Base-by-base conservation (phyloP, 2,888 invertebrate species). In the Pterobdella sp. region DNA sequence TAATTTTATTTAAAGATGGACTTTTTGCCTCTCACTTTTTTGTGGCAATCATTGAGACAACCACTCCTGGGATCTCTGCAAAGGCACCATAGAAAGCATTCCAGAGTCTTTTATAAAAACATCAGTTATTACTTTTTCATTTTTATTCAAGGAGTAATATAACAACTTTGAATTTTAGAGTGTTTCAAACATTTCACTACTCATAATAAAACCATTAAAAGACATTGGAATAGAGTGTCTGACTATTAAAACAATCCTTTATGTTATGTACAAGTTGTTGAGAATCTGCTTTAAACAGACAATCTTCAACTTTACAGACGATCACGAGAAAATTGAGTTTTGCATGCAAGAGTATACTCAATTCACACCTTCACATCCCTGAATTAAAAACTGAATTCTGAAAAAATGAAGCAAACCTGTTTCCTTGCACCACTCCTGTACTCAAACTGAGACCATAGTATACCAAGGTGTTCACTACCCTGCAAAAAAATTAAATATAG, bases 401-500 rank as follows among this genome's bases (percentile, higher is more conserved):
- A 42, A 42, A 42, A 42, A 42, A 14, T 42, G 10, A 42, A 42
- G 18, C 7, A 7, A 4, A 56, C 60, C 60, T 56, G 60, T 56
- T 56, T 18, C 60, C 60, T n/a, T 22, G 26, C 60, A 56, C 26
- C 3, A 22, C 60, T 26, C n/a, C 60, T 26, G 60, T 56, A 22
- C 60, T 56, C 60, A 56, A 22, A 56, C 18, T 26, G 3, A 56
- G 60, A 26, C 60, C 60, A 26, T 56, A 56, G 26, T 56, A 56
- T 3, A 56, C 60, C n/a, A n/a, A 22, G n/a, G 60, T 56, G 60
- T 56, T 56, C 60, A 56, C 60, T 26, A 22, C 7, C 60, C 60
- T 56, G 60, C 7, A 56, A 56, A 26, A 56, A 56, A 3, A 18
- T 22, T 22, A 56, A n/a, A n/a, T n/a, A n/a, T n/a, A n/a, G n/a